Percentiles rank a stretch among this genome's conserved stretches.
Evolutionary conservation across 2,888 invertebrate genomes (phyloP).

Genomic region (Drosophila imparisetae): DNA sequence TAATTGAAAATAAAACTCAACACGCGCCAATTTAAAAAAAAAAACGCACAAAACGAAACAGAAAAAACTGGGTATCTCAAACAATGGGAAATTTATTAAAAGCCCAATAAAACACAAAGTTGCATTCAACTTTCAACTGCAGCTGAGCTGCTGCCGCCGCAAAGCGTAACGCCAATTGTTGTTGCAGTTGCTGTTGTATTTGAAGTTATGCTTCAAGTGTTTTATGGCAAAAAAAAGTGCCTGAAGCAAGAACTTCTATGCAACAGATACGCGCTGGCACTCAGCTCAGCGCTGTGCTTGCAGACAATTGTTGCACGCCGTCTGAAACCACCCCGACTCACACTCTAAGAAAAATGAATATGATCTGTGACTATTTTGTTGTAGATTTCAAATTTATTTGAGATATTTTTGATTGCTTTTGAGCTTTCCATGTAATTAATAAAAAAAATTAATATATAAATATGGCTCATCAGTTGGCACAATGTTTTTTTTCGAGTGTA

Average conservation of each 20-base stretch:
- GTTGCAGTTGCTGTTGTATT: conserved; percentile 35
- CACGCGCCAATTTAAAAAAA: conserved; percentile 63
- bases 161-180: conserved; percentile 62
- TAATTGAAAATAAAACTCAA: conserved; percentile 44
- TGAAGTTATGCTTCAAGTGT: conserved; percentile 74
- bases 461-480: not conserved
- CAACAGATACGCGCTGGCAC: conserved; percentile 46
- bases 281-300: conserved; percentile 43
- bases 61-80: conserved; percentile 30
- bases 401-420: not conserved
- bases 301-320: conserved; percentile 68
- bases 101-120: conserved; percentile 12
- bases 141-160: conserved; percentile 33
- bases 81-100: conserved; percentile 64
- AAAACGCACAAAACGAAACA: conserved; percentile 21
- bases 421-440: not conserved
- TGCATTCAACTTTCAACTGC: conserved; percentile 68
- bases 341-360: not conserved
- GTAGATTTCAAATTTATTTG: not conserved
- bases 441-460: not conserved
- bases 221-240: conserved; percentile 59
- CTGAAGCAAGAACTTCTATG: conserved; percentile 44
- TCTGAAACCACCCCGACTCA: conserved; percentile 10
- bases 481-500: not conserved
- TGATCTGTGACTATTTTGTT: not conserved